Percentiles rank a stretch among this genome's conserved stretches.
Evolutionary conservation across 2,888 invertebrate species (phyloP).

Genomic region (Sarcophaga caerulescens): DNA sequence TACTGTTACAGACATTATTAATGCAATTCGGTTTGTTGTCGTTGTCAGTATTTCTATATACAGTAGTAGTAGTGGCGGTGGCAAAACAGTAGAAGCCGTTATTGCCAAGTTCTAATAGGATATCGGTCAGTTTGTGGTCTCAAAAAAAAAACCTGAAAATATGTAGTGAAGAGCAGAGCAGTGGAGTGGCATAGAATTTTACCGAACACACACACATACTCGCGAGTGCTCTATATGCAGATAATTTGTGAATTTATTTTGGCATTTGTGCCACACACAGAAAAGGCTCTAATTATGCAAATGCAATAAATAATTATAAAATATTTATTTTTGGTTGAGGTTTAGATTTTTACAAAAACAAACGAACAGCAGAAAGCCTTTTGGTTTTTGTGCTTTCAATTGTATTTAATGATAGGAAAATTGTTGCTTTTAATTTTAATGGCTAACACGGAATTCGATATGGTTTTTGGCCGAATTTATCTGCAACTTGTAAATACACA

Average conservation of each 20-base stretch:
- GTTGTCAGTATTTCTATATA: neutral
- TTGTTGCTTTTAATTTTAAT: neutral
- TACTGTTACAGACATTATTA: neutral
- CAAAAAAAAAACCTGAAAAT: neutral
- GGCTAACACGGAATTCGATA: neutral
- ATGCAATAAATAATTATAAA: constrained; percentile 35
- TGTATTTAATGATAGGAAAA: neutral
- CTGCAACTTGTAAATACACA: neutral
- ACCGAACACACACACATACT: neutral
- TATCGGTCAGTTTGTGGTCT: constrained; percentile 44
- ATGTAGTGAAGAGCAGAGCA: neutral
- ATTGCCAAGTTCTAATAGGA: constrained; percentile 14
- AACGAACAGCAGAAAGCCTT: neutral
- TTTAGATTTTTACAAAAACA: neutral
- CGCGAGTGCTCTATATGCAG: constrained; percentile 8
- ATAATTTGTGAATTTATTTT: constrained; percentile 37
- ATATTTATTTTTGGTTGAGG: constrained; percentile 12
- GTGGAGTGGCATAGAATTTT: neutral
- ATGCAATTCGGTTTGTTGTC: constrained; percentile 16
- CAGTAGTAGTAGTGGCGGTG: neutral
- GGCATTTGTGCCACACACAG: neutral
- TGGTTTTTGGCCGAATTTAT: neutral
- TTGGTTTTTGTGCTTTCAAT: neutral
- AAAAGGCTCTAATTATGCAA: constrained; percentile 29
- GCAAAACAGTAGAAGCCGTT: neutral